Evolutionary conservation across 2,888 invertebrate species (phyloP).

Genomic region (Hyposoter dolosus): DNA sequence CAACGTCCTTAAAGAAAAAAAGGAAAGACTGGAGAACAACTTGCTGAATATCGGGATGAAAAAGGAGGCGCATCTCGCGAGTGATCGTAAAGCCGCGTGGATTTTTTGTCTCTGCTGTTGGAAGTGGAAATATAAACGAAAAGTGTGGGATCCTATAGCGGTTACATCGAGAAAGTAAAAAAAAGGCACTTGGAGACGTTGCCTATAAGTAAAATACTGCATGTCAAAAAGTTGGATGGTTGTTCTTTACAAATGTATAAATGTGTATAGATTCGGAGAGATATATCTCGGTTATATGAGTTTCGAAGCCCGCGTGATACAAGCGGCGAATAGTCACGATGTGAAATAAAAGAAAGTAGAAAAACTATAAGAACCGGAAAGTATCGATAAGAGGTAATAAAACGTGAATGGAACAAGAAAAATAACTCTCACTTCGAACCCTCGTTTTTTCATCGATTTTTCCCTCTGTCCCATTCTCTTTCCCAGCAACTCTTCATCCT

Average conservation of each 20-base stretch:
- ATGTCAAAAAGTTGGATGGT: neutral
- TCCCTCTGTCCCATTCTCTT: neutral
- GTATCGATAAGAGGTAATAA: constrained; percentile 55
- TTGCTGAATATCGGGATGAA: constrained; percentile 7
- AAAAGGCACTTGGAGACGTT: neutral
- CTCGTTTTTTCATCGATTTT: constrained; percentile 2
- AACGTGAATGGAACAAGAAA: constrained; percentile 40
- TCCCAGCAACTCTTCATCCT: neutral
- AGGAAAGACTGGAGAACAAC: neutral
- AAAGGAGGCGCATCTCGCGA: constrained; percentile 36
- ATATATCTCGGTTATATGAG: constrained; percentile 14
- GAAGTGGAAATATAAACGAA: neutral
- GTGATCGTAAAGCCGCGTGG: constrained; percentile 46
- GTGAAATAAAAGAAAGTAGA: constrained; percentile 43
- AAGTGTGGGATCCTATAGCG: constrained; percentile 14
- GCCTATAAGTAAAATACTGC: neutral
- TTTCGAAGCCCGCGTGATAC: constrained; percentile 26
- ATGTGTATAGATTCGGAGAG: neutral
- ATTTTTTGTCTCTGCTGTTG: neutral
- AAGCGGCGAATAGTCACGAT: constrained; percentile 39
- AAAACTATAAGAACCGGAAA: constrained; percentile 31
- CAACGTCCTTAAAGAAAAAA: no score
- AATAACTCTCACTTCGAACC: constrained; percentile 17
- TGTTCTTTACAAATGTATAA: neutral
- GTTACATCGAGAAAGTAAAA: constrained; percentile 33